Evolutionary conservation across 30 jellyfish, hydroid and myxozoan species (phyloP), one percentile per base, ranked within the genome.

Genomic region (Sanderia malayensis): DNA sequence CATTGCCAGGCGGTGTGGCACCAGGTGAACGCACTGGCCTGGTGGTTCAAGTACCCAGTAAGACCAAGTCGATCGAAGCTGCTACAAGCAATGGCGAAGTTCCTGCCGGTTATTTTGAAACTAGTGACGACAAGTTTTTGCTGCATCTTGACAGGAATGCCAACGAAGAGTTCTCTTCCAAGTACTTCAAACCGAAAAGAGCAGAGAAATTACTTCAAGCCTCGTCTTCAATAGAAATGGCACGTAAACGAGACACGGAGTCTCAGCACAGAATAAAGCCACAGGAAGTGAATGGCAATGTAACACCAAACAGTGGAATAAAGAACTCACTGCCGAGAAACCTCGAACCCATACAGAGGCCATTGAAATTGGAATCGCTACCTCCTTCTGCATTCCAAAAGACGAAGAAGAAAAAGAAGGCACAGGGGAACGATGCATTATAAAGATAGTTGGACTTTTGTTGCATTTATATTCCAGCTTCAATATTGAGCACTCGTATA

Each of bases 371-470:
- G 22, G 97, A 89, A 45, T 89, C 97, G 28, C 58, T 89, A 70
- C 97, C 95, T 3, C 79, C 80, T 6, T 81, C 96, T 4, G 92
- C 90, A 4, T 87, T 87, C 33, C 90, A 87, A 83, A 89, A 81
- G 73, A 89, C 81, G 87, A 89, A 89, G 80, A 89, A 89, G 72
- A 80, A 80, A 70, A 75, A 68, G 59, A 73, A 65, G 67, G 18
- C 28, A 22, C 68, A 24, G 31, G 68, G 68, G n/a, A 9, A 6
- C 11, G 68, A 57, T 41, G 55, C 55, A 15, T 41, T 8, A 41
- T 41, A 45, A 45, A 63, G 34, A 63, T n/a, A 55, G 31, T 18
- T 63, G 2, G n/a, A n/a, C n/a, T n/a, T n/a, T n/a, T n/a, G n/a
- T n/a, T n/a, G n/a, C n/a, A n/a, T n/a, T n/a, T n/a, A n/a, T n/a